Conservation (phyloP, 2,113 vertebrate species). For the Willisornis vidua region DNA sequence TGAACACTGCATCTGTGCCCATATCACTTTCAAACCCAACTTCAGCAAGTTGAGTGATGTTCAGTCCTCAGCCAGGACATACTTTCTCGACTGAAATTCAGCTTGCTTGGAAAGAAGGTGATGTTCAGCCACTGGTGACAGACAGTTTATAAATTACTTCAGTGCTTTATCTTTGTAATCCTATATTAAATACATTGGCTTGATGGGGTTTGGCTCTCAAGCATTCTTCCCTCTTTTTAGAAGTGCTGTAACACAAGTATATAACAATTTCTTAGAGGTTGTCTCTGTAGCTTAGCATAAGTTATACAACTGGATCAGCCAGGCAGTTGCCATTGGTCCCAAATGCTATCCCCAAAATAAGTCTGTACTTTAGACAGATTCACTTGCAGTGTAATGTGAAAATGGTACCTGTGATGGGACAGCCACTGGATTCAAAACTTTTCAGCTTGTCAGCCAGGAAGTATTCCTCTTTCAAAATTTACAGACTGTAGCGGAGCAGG, state of each 20-base stretch:
- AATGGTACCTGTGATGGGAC: background rate
- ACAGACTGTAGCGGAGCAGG: background rate
- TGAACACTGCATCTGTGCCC: slow-evolving; percentile 62
- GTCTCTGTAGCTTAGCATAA: slow-evolving; percentile 25
- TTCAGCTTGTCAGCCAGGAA: background rate
- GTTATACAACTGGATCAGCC: slow-evolving; percentile 40
- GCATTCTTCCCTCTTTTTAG: slow-evolving; percentile 37
- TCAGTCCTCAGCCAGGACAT: slow-evolving; percentile 54
- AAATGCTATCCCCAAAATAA: slow-evolving; percentile 17
- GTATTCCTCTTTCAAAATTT: background rate
- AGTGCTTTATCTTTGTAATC: slow-evolving; percentile 56
- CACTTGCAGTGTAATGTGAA: background rate
- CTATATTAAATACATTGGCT: slow-evolving; percentile 30
- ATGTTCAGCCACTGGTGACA: slow-evolving; percentile 62
- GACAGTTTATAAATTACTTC: slow-evolving; percentile 66
- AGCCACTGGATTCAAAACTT: background rate
- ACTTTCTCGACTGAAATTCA: slow-evolving; percentile 57
- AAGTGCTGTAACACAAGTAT: slow-evolving; percentile 39
- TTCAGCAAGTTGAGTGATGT: slow-evolving; percentile 50
- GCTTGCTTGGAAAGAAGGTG: slow-evolving; percentile 40
- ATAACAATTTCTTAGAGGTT: slow-evolving; percentile 26
- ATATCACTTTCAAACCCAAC: slow-evolving; percentile 42
- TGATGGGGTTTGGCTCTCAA: slow-evolving; percentile 52
- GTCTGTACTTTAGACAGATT: background rate
- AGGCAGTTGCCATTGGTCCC: slow-evolving; percentile 50